phyloP scores from a whole-genome alignment of 2,888 invertebrate genomes.

The Dicyrtoma fusca region DNA sequence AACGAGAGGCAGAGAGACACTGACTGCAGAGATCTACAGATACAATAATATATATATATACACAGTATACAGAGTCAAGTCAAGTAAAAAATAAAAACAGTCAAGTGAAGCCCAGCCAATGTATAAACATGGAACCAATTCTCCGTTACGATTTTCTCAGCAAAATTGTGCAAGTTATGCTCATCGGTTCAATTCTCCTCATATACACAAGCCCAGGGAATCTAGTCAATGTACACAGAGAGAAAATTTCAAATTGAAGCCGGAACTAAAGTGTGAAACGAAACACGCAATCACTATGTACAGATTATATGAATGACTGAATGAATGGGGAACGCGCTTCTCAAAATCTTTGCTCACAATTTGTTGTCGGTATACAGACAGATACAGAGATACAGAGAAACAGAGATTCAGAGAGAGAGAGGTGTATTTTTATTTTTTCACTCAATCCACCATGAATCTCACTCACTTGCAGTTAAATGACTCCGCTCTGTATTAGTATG shows the following conservation, averaged over 20 bases:
- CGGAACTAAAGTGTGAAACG: constrained; percentile 41
- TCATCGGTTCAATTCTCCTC: constrained; percentile 36
- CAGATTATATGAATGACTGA: constrained; percentile 2
- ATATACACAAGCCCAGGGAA: constrained; percentile 7
- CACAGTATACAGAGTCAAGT: background rate
- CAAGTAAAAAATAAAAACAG: no score
- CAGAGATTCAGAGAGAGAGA: background rate
- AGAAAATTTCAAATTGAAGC: constrained; percentile 43
- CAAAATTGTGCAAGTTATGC: constrained; percentile 35
- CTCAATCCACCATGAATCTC: constrained; percentile 27
- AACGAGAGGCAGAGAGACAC: background rate
- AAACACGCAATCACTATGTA: constrained; percentile 39
- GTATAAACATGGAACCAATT: constrained; percentile 36
- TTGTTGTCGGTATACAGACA: background rate
- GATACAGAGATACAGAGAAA: background rate
- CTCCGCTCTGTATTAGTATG: background rate
- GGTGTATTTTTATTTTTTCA: background rate
- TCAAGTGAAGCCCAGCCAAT: background rate
- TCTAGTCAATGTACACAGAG: no score
- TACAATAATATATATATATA: no score
- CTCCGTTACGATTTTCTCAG: constrained; percentile 39
- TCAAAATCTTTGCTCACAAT: no score
- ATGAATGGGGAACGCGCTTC: no score
- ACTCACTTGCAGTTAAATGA: background rate
- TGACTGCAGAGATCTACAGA: background rate